phyloP scores from a whole-genome alignment of 2,113 vertebrate genomes.

The Echinops telfairi region DNA sequence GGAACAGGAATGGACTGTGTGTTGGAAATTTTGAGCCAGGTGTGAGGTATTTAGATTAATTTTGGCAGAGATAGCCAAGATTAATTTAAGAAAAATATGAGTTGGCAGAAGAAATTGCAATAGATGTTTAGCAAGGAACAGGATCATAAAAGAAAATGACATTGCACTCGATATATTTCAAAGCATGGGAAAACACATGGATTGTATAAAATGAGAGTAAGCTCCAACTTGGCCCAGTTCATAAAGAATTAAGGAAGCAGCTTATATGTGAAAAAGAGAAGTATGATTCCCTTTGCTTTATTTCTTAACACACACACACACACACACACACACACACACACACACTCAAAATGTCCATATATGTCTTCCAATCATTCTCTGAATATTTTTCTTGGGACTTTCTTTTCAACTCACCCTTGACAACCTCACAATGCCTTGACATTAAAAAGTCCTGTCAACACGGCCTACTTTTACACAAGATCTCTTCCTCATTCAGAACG shows the following conservation, averaged over 20 bases:
- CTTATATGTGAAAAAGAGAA: not conserved
- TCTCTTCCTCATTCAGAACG: not conserved
- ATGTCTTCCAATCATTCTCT: not conserved
- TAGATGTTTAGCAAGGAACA: constrained; percentile 63
- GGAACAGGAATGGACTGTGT: not conserved
- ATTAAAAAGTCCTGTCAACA: not conserved
- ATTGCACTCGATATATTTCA: constrained; percentile 51
- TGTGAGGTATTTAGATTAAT: constrained; percentile 61
- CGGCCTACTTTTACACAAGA: not conserved
- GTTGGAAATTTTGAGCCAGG: not conserved
- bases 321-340: too few species aligned
- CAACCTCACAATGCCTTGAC: not conserved
- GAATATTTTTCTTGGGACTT: constrained; percentile 27
- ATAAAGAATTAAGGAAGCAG: constrained; percentile 49
- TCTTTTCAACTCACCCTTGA: not conserved
- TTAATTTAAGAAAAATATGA: constrained; percentile 49
- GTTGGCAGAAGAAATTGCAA: constrained; percentile 38
- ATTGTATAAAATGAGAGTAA: constrained; percentile 56
- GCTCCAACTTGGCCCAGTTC: constrained; percentile 50
- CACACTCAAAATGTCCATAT: not conserved
- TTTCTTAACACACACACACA: not conserved
- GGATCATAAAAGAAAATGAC: constrained; percentile 68
- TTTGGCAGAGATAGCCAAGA: constrained; percentile 44
- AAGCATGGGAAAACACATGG: constrained; percentile 65
- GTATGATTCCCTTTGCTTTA: not conserved